Conservation (phyloP, 1,140 invertebrate species). For the Artemia franciscana region DNA sequence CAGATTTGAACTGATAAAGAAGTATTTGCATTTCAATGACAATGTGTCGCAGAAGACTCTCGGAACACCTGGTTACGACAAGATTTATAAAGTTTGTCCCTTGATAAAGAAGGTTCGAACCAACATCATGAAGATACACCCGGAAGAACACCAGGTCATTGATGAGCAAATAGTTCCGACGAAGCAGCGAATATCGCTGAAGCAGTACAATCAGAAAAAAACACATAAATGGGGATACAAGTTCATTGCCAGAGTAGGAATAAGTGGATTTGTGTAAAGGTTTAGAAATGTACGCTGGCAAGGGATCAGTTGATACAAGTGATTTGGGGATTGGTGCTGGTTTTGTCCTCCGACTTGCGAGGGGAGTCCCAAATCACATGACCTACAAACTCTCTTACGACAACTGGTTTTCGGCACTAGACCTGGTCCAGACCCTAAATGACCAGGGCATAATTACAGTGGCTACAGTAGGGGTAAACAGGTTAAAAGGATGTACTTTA, state of each 20-base stretch:
- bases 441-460: no score
- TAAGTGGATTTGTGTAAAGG: slow-evolving; percentile 10
- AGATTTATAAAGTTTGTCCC: not conserved
- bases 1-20: slow-evolving; percentile 1
- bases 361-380: not conserved
- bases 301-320: not conserved
- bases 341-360: not conserved
- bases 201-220: slow-evolving; percentile 2
- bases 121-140: not conserved
- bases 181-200: not conserved
- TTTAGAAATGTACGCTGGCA: not conserved
- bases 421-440: not conserved
- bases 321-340: not conserved
- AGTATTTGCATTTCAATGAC: slow-evolving; percentile 1
- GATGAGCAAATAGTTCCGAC: slow-evolving; percentile 2
- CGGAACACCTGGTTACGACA: not conserved
- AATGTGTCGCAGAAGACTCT: not conserved
- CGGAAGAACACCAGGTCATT: not conserved
- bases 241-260: not conserved
- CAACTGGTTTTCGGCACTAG: not conserved
- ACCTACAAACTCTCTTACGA: not conserved
- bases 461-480: no score
- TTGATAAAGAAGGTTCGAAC: not conserved
- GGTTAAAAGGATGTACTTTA: no score
- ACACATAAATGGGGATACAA: not conserved